Evolutionary conservation across 2,888 invertebrate genomes (phyloP).

Genomic region (Lobophora halterata): DNA sequence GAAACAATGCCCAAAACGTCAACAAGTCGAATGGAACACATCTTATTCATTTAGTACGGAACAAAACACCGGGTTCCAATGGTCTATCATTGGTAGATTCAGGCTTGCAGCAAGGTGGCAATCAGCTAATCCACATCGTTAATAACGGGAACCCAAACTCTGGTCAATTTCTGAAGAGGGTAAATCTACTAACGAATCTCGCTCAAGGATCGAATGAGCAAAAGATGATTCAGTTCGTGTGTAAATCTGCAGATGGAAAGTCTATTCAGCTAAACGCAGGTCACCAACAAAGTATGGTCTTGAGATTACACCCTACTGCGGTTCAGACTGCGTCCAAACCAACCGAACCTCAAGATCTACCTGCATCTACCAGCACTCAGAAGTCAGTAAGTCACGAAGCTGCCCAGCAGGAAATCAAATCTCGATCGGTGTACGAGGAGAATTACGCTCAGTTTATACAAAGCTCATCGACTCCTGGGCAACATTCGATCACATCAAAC

Average conservation of each 20-base stretch:
- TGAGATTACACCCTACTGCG: constrained; percentile 62
- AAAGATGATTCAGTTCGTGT: constrained; percentile 82
- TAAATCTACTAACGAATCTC: constrained; percentile 73
- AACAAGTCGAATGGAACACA: constrained; percentile 60
- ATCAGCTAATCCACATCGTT: constrained; percentile 74
- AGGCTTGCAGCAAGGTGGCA: constrained; percentile 67
- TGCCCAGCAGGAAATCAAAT: constrained; percentile 65
- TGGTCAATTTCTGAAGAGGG: constrained; percentile 68
- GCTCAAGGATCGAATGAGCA: constrained; percentile 73
- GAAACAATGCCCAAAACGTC: constrained; percentile 65
- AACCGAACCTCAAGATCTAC: constrained; percentile 52
- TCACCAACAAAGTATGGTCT: constrained; percentile 76
- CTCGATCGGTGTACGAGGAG: constrained; percentile 77
- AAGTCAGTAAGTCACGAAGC: constrained; percentile 45
- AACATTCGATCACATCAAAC: no score
- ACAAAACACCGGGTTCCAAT: constrained; percentile 48
- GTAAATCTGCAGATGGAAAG: constrained; percentile 82
- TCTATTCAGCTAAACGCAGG: constrained; percentile 78
- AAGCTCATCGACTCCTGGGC: constrained; percentile 57
- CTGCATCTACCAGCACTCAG: constrained; percentile 37
- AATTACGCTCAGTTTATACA: constrained; percentile 80
- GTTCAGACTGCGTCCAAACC: constrained; percentile 46
- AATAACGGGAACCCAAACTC: constrained; percentile 68
- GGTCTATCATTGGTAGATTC: constrained; percentile 69
- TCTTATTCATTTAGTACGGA: constrained; percentile 73